Evolutionary conservation across 2,888 invertebrate species (phyloP).

Genomic region (Archaeoteleia sp.): DNA sequence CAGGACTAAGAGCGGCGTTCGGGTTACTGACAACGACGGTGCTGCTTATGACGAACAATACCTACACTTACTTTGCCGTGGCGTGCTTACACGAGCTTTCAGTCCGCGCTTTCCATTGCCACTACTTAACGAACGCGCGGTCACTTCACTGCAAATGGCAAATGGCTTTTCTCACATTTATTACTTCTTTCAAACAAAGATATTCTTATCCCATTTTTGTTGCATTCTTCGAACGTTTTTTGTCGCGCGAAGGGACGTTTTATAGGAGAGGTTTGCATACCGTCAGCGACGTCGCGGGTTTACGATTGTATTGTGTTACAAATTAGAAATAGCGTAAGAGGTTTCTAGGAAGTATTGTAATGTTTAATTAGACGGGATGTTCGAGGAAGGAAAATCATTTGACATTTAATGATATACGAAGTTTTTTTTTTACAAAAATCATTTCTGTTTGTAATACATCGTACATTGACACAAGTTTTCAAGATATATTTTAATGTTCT

Average conservation of each 20-base stretch:
- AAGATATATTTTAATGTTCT: too few relatives aligned
- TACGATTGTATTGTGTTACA: too few relatives aligned
- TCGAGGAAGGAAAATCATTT: too few relatives aligned
- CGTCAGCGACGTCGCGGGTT: too few relatives aligned
- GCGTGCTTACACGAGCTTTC: slow-evolving; percentile 7
- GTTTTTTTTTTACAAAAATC: too few relatives aligned
- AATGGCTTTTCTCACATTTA: slow-evolving; percentile 24
- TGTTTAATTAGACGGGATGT: too few relatives aligned
- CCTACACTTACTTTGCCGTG: slow-evolving; percentile 2
- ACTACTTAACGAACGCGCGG: slow-evolving; percentile 28
- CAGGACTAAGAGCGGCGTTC: slow-evolving; percentile 3
- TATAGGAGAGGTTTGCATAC: not conserved
- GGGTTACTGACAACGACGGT: not conserved
- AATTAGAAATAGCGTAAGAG: too few relatives aligned
- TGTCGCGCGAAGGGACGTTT: not conserved
- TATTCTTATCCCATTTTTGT: slow-evolving; percentile 16
- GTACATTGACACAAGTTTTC: too few relatives aligned
- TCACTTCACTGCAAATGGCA: slow-evolving; percentile 19
- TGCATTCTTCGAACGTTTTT: not conserved
- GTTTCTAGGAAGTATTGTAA: too few relatives aligned
- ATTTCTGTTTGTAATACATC: too few relatives aligned
- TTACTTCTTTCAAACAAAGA: slow-evolving; percentile 12
- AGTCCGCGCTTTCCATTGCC: slow-evolving; percentile 1
- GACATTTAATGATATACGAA: too few relatives aligned
- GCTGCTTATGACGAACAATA: not conserved